Evolutionary conservation across 2,797 vertebrate genomes (phyloP).

Genomic region (Brotula barbata): DNA sequence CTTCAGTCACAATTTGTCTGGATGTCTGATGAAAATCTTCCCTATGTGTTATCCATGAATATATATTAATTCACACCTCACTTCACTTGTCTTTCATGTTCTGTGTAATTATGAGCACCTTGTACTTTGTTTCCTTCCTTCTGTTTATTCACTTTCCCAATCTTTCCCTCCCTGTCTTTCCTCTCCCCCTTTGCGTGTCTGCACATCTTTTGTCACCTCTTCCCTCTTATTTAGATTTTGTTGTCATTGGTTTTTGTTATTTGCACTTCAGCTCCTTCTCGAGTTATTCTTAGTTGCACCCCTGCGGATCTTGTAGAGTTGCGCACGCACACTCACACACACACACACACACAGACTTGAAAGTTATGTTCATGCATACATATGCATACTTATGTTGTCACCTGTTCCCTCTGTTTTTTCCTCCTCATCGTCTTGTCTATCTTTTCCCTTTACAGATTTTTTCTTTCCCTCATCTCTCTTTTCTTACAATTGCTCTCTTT

Average conservation of each 20-base stretch:
- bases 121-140: not conserved
- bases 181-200: not conserved
- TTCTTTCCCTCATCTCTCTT: not conserved
- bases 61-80: conserved; percentile 2
- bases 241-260: not conserved
- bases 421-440: not conserved
- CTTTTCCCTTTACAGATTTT: not conserved
- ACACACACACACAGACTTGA: too few relatives aligned
- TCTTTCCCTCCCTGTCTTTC: conserved; percentile 15
- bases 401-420: not conserved
- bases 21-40: conserved; percentile 31
- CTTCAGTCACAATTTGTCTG: conserved; percentile 48
- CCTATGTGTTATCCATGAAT: conserved; percentile 10
- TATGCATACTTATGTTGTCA: too few relatives aligned
- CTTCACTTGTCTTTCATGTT: not conserved
- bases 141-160: not conserved
- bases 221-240: not conserved
- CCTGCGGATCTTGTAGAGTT: too few relatives aligned
- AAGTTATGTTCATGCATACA: too few relatives aligned
- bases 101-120: not conserved
- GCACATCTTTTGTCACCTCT: not conserved
- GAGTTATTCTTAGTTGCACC: too few relatives aligned
- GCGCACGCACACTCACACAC: too few relatives aligned
- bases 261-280: too few relatives aligned
- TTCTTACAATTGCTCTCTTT: conserved; percentile 1